phyloP scores from a whole-genome alignment of 2,888 invertebrate species.

The Tachina lurida region DNA sequence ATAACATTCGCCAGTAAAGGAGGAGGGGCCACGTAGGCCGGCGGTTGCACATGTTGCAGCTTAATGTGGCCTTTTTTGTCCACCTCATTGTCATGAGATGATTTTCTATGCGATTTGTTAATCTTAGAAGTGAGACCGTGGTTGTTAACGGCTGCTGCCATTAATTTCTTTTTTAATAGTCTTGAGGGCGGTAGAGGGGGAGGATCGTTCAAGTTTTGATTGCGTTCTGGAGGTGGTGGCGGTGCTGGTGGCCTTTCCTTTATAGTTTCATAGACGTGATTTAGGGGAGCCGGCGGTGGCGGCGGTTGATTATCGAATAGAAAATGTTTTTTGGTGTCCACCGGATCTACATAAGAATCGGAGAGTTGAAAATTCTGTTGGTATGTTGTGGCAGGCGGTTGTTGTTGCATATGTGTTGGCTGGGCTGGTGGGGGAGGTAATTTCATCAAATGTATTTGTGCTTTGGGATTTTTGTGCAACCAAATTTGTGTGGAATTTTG shows the following conservation, averaged over 20 bases:
- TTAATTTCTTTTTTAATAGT: constrained; percentile 67
- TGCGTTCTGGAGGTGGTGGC: constrained; percentile 67
- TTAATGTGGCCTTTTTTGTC: constrained; percentile 61
- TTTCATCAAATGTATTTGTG: constrained; percentile 55
- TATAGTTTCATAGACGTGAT: constrained; percentile 77
- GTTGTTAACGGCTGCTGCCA: constrained; percentile 46
- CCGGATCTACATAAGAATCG: constrained; percentile 75
- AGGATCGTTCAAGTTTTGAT: constrained; percentile 43
- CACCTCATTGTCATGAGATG: constrained; percentile 55
- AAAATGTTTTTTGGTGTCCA: constrained; percentile 74
- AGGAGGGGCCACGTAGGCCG: constrained; percentile 73
- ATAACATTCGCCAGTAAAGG: constrained; percentile 54
- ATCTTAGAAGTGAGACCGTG: constrained; percentile 9
- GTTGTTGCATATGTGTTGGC: constrained; percentile 7
- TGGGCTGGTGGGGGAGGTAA: constrained; percentile 26
- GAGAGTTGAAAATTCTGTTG: constrained; percentile 73
- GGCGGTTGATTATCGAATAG: constrained; percentile 71
- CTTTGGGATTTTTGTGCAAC: constrained; percentile 52
- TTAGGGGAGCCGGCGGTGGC: constrained; percentile 73
- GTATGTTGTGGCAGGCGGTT: not conserved
- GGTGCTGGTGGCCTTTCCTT: constrained; percentile 74
- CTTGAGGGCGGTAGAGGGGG: constrained; percentile 72
- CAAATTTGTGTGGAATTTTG: constrained; percentile 41
- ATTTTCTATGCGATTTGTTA: constrained; percentile 64
- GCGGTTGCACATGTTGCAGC: constrained; percentile 67